Conservation (phyloP, 2,888 invertebrate genomes). For the Norana najaformis region DNA sequence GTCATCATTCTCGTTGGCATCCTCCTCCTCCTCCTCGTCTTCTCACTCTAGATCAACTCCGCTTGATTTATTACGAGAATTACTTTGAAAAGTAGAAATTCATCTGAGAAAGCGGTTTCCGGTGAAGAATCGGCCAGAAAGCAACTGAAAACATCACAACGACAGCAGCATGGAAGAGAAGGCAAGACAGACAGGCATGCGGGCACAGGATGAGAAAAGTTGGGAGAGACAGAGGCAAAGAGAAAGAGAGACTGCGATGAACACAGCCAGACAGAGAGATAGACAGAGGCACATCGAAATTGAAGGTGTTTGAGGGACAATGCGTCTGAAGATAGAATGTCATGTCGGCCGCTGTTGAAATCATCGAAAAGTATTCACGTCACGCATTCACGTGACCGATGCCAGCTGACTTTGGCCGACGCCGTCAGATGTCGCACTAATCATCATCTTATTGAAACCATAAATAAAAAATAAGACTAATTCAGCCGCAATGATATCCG, state of each 20-base stretch:
- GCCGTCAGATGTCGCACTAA: not conserved
- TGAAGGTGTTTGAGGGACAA: not conserved
- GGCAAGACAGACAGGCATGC: too few relatives aligned
- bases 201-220: too few relatives aligned
- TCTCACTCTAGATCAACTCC: not conserved
- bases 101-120: not conserved
- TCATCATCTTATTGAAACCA: not conserved
- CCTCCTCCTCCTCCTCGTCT: not conserved
- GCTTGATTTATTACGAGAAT: not conserved
- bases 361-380: conserved; percentile 21
- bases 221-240: not conserved
- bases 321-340: not conserved
- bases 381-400: not conserved
- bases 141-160: too few relatives aligned
- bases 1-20: not conserved
- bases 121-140: not conserved
- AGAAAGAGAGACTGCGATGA: not conserved
- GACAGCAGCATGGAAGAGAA: not conserved
- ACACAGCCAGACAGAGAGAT: not conserved
- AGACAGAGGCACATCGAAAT: not conserved
- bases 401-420: not conserved
- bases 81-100: not conserved
- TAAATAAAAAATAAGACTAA: conserved; percentile 13
- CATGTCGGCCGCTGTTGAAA: conserved; percentile 4
- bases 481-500: not conserved